Evolutionary conservation across 2,888 invertebrate species (phyloP), one percentile per base, ranked within the genome.

Genomic region (Xestia ashworthii): DNA sequence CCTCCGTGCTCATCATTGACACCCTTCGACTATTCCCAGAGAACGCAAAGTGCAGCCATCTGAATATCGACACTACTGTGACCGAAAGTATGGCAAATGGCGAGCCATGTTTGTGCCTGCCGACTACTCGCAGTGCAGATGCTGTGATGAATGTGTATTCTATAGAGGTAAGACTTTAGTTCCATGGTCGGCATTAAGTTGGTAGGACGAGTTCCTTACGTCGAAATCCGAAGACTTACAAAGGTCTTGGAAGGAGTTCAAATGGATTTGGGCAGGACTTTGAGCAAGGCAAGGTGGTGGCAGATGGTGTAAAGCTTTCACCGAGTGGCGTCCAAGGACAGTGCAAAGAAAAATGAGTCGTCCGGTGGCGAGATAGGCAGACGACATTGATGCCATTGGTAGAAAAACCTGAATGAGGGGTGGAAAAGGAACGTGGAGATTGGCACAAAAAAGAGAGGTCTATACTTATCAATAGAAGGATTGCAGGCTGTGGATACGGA

Each of bases 111-210:
- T 96, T 77, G 82, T 96, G 5, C 95, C 96, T 0, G 93, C 96
- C 0, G 95, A 96, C 81, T 95, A 94, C 81, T 83, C 92, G 0
- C 92, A 94, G 71, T 96, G 96, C 76, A 91, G 95, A 0, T 96
- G 96, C 78, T 96, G 96, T 66, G 96, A 96, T 71, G 96, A 96
- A 71, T 96, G 96, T 64, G 90, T 96, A 41, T 93, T 93, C 58
- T 96, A 93, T 74, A 94, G 96, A 94, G 96, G 96, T 95, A 80
- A 19, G 53, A 19, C 32, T 60, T 32, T 60, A 16, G 60, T 16
- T 60, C 1, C 25, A 60, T 32, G 3, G 16, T 60, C 5, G 2
- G 6, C 16, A 60, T 60, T 16, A 25, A 58, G 58, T 25, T 25
- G 3, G 25, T 60, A 32, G 25, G 32, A 8, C 25, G 8, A 32